These are phyloP conservation scores for Armadillidium nasatum DNA, from an alignment of 1,140 invertebrate genomes.

Conservation along the genomic window DNA sequence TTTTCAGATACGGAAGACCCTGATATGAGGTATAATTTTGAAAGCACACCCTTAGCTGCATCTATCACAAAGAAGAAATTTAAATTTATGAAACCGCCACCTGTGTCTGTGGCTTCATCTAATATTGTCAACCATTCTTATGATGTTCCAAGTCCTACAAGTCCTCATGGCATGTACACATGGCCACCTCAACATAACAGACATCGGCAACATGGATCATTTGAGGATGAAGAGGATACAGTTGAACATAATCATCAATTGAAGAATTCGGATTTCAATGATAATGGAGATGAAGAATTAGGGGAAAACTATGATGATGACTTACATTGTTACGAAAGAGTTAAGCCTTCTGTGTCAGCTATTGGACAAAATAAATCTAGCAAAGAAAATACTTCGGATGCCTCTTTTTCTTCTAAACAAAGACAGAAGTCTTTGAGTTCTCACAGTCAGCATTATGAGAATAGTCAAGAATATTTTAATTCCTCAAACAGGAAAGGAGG, in stretches of 20 bases:
- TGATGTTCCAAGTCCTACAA: constrained; percentile 35
- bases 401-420: background rate
- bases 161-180: constrained; percentile 43
- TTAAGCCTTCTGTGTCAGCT: too few species aligned
- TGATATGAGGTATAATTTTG: constrained; percentile 28
- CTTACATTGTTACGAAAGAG: background rate
- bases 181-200: constrained; percentile 43
- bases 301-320: background rate
- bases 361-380: too few species aligned
- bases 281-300: too few species aligned
- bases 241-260: background rate
- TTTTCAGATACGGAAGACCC: constrained; percentile 41
- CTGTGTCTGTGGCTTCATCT: background rate
- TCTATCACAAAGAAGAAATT: background rate
- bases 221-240: constrained; percentile 30
- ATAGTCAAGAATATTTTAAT: background rate
- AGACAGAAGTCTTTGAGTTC: background rate
- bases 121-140: background rate
- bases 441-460: background rate
- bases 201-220: constrained; percentile 38
- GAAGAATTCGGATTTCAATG: too few species aligned
- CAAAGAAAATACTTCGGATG: background rate
- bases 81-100: background rate
- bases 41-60: background rate
- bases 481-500: background rate